Evolutionary conservation across 2,888 invertebrate genomes (phyloP).

Genomic region (Endotricha flammealis): DNA sequence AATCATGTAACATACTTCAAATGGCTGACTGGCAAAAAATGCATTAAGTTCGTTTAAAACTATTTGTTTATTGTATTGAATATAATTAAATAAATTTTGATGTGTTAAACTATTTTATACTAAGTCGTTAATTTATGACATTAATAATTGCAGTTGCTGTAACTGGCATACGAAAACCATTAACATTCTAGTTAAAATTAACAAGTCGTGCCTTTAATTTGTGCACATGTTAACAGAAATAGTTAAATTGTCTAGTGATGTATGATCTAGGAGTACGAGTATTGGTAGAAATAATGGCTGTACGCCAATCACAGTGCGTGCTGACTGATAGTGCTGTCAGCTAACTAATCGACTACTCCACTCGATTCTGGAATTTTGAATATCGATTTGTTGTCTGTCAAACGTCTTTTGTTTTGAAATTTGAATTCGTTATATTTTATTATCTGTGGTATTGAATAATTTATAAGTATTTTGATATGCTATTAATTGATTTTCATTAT

Average conservation of each 20-base stretch:
- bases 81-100: no score
- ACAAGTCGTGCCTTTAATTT: constrained; percentile 60
- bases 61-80: no score
- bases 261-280: constrained; percentile 34
- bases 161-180: constrained; percentile 34
- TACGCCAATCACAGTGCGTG: constrained; percentile 40
- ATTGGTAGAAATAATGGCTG: constrained; percentile 33
- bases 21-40: no score
- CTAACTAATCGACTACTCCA: constrained; percentile 42
- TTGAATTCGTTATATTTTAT: no score
- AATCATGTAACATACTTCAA: no score
- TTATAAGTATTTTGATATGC: no score
- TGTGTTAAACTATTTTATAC: no score
- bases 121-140: no score
- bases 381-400: neutral
- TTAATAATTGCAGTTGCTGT: no score
- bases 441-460: no score
- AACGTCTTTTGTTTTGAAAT: neutral
- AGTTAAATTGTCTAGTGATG: constrained; percentile 39
- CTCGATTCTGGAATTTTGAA: constrained; percentile 7
- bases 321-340: constrained; percentile 54
- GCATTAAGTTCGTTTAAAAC: no score
- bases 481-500: no score
- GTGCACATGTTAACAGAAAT: constrained; percentile 40
- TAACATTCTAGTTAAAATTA: constrained; percentile 60